Conservation (phyloP, 2,113 vertebrate genomes). For the Chloebia gouldiae region DNA sequence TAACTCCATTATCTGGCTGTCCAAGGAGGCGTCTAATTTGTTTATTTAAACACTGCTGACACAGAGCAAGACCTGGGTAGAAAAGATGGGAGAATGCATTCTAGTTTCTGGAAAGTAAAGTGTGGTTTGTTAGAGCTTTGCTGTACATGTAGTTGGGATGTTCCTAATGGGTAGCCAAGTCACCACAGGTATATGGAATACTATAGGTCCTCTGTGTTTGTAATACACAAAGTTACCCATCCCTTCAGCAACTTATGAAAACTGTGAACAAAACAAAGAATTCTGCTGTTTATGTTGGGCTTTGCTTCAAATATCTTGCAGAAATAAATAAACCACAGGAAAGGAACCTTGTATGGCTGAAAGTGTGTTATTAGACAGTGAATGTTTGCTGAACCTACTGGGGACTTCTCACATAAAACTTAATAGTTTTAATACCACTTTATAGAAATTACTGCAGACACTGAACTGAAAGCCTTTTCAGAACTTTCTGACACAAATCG, state of each 20-base stretch:
- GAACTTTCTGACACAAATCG: conserved; percentile 1
- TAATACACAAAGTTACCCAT: background rate
- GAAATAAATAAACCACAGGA: background rate
- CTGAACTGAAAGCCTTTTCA: background rate
- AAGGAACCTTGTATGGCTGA: background rate
- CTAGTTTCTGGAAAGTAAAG: background rate
- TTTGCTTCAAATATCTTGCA: background rate
- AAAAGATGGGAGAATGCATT: background rate
- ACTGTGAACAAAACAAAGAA: background rate
- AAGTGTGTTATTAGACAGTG: background rate
- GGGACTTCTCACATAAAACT: background rate
- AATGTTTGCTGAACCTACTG: background rate
- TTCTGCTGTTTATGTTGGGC: background rate
- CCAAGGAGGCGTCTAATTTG: background rate
- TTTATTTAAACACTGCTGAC: background rate
- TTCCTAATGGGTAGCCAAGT: background rate
- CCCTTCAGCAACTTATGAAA: background rate
- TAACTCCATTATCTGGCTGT: background rate
- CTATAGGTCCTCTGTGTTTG: background rate
- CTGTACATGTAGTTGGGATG: background rate
- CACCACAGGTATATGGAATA: background rate
- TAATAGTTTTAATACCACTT: background rate
- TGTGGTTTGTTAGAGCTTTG: background rate
- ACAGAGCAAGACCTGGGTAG: background rate
- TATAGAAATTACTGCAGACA: background rate